Evolutionary conservation across 1,140 invertebrate genomes (phyloP).

Genomic region (Drosophila kohkoa): DNA sequence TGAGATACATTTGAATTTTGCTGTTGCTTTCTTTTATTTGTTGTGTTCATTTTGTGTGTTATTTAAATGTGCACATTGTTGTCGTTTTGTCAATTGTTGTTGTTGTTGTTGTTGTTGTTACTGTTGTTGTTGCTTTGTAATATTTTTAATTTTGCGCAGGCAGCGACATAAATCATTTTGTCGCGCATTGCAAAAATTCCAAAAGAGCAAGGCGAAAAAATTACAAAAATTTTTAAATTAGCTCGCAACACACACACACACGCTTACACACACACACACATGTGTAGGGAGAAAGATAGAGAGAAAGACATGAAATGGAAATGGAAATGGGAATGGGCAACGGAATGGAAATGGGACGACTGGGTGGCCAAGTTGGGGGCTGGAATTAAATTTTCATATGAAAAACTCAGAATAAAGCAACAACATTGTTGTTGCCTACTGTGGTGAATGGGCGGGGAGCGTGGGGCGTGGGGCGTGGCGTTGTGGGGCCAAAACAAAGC

Average conservation of each 20-base stretch:
- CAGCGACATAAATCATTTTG: conserved; percentile 84
- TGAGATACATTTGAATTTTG: conserved; percentile 14
- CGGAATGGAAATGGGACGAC: conserved; percentile 36
- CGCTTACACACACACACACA: background rate
- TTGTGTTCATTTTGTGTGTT: conserved; percentile 64
- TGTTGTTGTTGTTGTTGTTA: conserved; percentile 35
- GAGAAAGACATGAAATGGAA: conserved; percentile 25
- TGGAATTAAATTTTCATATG: conserved; percentile 83
- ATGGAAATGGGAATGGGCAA: conserved; percentile 16
- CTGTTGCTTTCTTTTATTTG: conserved; percentile 28
- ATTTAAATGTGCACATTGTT: conserved; percentile 73
- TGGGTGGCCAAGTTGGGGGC: conserved; percentile 22
- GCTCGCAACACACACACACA: conserved; percentile 58
- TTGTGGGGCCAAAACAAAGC: conserved; percentile 55
- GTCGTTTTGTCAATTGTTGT: conserved; percentile 49
- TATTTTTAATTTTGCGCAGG: conserved; percentile 82
- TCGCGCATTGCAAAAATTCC: conserved; percentile 83
- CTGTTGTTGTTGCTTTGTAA: conserved; percentile 64
- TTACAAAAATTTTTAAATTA: conserved; percentile 84
- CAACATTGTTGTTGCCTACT: conserved; percentile 7
- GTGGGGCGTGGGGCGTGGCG: background rate
- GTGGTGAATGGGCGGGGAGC: background rate
- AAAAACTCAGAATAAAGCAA: conserved; percentile 62
- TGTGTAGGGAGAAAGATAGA: background rate
- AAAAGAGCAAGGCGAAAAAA: conserved; percentile 82